Evolutionary conservation across 2,797 vertebrate genomes (phyloP).

Genomic region (Falco columbarius): DNA sequence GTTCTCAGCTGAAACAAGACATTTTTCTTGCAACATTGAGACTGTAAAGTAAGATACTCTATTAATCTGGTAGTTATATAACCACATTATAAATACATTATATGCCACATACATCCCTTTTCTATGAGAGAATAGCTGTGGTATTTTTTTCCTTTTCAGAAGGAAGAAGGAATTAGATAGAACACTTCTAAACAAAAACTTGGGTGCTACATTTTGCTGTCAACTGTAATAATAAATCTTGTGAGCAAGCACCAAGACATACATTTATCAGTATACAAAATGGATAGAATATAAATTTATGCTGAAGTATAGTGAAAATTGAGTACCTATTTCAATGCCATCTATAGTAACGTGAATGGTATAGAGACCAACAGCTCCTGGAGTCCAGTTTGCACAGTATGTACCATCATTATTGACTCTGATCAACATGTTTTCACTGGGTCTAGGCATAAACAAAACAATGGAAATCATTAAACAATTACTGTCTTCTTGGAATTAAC

Average conservation of each 20-base stretch:
- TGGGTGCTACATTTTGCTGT: background rate
- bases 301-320: background rate
- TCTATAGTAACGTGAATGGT: slow-evolving; percentile 99
- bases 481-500: background rate
- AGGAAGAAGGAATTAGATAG: background rate
- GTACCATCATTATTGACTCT: slow-evolving; percentile 98
- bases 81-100: background rate
- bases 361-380: slow-evolving; percentile 97
- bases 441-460: slow-evolving; percentile 77
- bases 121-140: background rate
- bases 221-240: background rate
- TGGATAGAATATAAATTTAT: background rate
- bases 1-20: background rate
- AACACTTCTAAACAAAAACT: background rate
- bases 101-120: background rate
- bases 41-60: background rate
- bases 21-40: background rate
- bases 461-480: background rate
- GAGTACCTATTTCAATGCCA: slow-evolving; percentile 95
- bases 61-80: background rate
- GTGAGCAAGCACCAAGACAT: background rate
- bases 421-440: slow-evolving; percentile 99
- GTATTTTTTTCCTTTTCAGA: background rate
- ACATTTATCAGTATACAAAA: background rate
- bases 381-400: slow-evolving; percentile 99